Conservation (phyloP, 2,113 vertebrate species). For the Tychaedon coryphoeus region DNA sequence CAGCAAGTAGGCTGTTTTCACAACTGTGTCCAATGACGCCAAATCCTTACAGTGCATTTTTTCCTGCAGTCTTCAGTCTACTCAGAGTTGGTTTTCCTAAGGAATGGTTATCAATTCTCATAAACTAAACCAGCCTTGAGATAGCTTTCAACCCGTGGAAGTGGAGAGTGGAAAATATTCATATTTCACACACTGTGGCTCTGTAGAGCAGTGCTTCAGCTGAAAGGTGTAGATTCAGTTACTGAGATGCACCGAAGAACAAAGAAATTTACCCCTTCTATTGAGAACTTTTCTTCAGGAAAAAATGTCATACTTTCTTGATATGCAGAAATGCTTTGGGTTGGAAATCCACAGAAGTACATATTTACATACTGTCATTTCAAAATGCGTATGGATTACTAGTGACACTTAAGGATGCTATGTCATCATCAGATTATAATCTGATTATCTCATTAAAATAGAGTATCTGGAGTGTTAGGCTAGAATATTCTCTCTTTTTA, state of each 20-base stretch:
- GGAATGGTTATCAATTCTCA: background rate
- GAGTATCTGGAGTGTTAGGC: background rate
- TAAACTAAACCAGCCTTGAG: background rate
- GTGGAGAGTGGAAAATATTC: background rate
- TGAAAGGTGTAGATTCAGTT: background rate
- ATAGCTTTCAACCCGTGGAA: background rate
- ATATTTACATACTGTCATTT: background rate
- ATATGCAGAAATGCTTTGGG: background rate
- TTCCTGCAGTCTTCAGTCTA: background rate
- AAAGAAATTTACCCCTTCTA: background rate
- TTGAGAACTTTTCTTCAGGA: background rate
- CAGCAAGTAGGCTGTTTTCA: background rate
- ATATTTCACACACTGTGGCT: background rate
- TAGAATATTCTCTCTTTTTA: background rate
- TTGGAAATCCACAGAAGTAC: background rate
- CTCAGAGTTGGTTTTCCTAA: background rate
- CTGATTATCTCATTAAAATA: background rate
- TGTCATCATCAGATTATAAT: background rate
- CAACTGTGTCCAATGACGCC: background rate
- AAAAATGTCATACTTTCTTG: background rate
- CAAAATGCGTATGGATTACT: background rate
- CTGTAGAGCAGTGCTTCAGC: background rate
- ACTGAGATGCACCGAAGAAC: background rate
- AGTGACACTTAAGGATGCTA: background rate
- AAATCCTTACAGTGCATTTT: background rate